Evolutionary conservation across 2,797 vertebrate genomes (phyloP).

Genomic region (Trematomus bernacchii): DNA sequence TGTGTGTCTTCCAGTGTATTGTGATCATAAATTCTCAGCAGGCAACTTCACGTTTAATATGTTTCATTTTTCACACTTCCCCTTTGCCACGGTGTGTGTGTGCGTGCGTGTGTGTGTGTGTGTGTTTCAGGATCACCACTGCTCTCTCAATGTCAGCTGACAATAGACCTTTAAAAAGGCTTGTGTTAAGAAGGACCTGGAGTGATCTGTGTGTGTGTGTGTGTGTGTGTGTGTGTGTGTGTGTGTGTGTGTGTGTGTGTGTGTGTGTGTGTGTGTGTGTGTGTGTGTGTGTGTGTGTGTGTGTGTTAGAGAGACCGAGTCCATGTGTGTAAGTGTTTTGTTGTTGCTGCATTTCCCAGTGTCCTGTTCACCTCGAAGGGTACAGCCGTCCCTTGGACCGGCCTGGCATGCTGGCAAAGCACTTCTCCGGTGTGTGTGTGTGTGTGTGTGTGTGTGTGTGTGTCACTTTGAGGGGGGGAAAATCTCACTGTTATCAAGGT

Average conservation of each 20-base stretch:
- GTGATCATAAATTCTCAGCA: slow-evolving; percentile 69
- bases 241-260: slow-evolving; percentile 41
- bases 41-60: slow-evolving; percentile 71
- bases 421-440: slow-evolving; percentile 76
- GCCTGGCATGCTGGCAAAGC: slow-evolving; percentile 83
- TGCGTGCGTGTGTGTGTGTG: slow-evolving; percentile 9
- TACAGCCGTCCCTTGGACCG: slow-evolving; percentile 82
- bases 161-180: slow-evolving; percentile 79
- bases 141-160: slow-evolving; percentile 78
- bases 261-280: slow-evolving; percentile 44
- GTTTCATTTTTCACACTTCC: slow-evolving; percentile 70
- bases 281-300: slow-evolving; percentile 40
- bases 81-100: slow-evolving; percentile 51
- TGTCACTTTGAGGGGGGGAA: slow-evolving; percentile 79
- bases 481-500: slow-evolving; percentile 86
- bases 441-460: slow-evolving; percentile 63
- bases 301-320: slow-evolving; percentile 40
- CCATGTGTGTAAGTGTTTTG: slow-evolving; percentile 72
- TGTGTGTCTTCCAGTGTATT: slow-evolving; percentile 62
- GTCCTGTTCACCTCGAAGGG: slow-evolving; percentile 86
- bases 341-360: slow-evolving; percentile 84
- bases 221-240: slow-evolving; percentile 41
- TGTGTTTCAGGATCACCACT: slow-evolving; percentile 55
- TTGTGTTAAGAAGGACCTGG: slow-evolving; percentile 76
- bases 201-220: slow-evolving; percentile 58